Evolutionary conservation across 2,888 invertebrate genomes (phyloP), one percentile per base, ranked within the genome.

Genomic region (Hypercompe scribonia): DNA sequence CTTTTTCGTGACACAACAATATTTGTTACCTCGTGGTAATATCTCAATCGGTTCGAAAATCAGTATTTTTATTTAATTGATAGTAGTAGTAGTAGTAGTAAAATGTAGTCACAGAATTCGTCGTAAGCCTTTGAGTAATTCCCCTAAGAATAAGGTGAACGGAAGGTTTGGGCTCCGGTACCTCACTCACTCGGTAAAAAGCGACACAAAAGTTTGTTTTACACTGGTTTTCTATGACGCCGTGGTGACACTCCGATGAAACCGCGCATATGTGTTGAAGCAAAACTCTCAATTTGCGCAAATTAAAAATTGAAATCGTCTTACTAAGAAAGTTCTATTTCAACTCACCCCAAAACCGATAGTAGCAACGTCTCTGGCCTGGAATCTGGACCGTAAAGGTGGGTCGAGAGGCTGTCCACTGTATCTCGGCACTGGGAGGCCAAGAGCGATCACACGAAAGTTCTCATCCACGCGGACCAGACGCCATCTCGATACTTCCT

Each of bases 361-460:
- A 73, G 96, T 94, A 71, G 97, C 95, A 78, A 99, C 96, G 92
- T 99, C 98, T 89, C 99, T 96, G 0, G 99, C 99, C 93, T 99
- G 99, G 91, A 99, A 99, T 75, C 99, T 96, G 0, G 99, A 99
- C 72, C 99, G 96, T 46, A 99, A 95, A 0, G 99, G 99, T 34
- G 99, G 99, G 95, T 99, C 99, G 54, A 99, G 95, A 0, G 99
- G 98, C 91, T 99, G 99, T 8, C 99, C 99, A 69, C 97, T 96
- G 92, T 98, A 99, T 71, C 97, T 96, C 66, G 99, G 98, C 24
- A 98, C 97, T 0, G 99, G 99, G 76, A 99, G 89, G 1, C 99
- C 99, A n/a, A 99, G 94, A 0, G 99, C 99, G 72, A 99, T 97
- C 18, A 99, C 98, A 66, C 99, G 96, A 93, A 99, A 99, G 87